Evolutionary conservation across 2,888 invertebrate genomes (phyloP), one percentile per base, ranked within the genome.

Genomic region (Drosophila parthenogenetica): DNA sequence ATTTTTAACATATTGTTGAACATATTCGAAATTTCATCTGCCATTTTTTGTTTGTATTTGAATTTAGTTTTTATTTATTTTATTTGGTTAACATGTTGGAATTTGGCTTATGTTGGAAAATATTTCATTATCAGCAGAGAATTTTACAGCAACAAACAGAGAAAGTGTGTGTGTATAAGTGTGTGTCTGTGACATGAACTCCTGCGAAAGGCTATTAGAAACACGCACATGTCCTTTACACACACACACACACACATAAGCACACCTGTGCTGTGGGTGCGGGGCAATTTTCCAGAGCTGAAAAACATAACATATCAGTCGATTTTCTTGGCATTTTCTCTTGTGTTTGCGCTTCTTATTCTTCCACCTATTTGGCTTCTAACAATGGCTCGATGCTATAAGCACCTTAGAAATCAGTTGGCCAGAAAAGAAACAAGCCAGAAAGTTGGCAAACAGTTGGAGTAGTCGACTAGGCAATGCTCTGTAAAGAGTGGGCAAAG

Each of bases 391-490:
- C 71, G 60, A 63, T 59, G 57, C 59, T 70, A 64, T 76, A 78
- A 78, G 78, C 71, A 76, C 78, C 73, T 78, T 79, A 73, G 79
- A 67, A 76, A 65, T 79, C 69, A 79, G 73, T 79, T 77, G 59
- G 61, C 14, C 43, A 59, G 51, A 77, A 79, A 22, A 40, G 53
- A 62, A 58, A 74, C 46, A 62, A 62, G 59, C 39, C 50, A 50
- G 57, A 50, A 68, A 61, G 46, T 63, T 50, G 19, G 14, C 13
- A 3, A n/a, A 8, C 13, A 5, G 5, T 0, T 5, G 7, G 5
- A n/a, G 2, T 53, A 25, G 19, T 19, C 61, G 68, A 57, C 59
- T 53, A 7, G 0, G 10, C 19, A n/a, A 37, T 70, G 40, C 73
- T 17, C 64, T 66, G 5, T 2, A 40, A 29, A 11, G 2, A n/a